Evolutionary conservation across 53 echinoderm and acorn worm species (phyloP).

Genomic region (Henricia sp.): DNA sequence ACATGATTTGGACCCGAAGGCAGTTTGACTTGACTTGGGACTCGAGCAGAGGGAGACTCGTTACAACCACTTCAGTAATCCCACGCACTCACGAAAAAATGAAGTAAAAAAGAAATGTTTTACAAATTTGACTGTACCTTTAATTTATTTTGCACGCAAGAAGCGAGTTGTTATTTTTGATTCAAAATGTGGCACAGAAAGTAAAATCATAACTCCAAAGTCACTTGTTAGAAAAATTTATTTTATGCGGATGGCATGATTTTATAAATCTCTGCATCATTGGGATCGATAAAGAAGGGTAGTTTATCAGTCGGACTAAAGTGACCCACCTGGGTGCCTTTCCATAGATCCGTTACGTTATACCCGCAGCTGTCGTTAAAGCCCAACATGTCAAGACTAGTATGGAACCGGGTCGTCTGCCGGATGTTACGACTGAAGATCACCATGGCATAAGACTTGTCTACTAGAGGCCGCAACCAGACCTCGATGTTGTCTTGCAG

Average conservation of each 20-base stretch:
- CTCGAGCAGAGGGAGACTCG: too few species aligned
- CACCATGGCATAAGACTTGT: conserved; percentile 66
- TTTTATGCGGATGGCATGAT: conserved; percentile 68
- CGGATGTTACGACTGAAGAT: conserved; percentile 65
- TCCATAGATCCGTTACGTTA: conserved; percentile 26
- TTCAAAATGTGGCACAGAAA: too few species aligned
- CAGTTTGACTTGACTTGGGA: too few species aligned
- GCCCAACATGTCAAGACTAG: conserved; percentile 59
- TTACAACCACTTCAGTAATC: too few species aligned
- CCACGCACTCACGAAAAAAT: too few species aligned
- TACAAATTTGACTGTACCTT: too few species aligned
- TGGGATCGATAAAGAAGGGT: conserved; percentile 3
- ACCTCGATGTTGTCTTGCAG: conserved; percentile 56
- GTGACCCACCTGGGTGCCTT: conserved; percentile 1
- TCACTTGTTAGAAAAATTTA: too few species aligned
- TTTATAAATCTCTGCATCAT: conserved; percentile 31
- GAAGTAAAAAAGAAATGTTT: too few species aligned
- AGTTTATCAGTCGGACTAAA: conserved; percentile 9
- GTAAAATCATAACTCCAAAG: too few species aligned
- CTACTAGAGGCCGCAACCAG: conserved; percentile 73
- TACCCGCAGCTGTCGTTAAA: not conserved
- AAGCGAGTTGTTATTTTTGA: too few species aligned
- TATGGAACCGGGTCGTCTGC: conserved; percentile 54
- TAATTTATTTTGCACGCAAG: too few species aligned
- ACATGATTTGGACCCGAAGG: too few species aligned